Evolutionary conservation across 2,888 invertebrate genomes (phyloP), one percentile per base, ranked within the genome.

Genomic region (Ferdinandea cuprea): DNA sequence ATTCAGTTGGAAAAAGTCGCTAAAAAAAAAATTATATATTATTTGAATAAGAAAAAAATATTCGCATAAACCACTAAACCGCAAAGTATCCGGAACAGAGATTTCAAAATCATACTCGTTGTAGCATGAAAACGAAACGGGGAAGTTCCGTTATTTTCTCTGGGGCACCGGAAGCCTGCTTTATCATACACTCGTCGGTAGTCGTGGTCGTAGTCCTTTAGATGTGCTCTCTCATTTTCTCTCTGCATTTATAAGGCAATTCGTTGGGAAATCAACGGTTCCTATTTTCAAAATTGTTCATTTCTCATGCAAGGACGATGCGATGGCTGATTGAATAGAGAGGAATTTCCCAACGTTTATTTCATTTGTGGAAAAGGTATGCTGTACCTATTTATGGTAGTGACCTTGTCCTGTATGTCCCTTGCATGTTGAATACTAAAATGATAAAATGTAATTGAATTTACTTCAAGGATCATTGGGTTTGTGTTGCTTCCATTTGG

Each of bases 401-500:
- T 3, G 13, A 3, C 17, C 21, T 17, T 50, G 15, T 50, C 30
- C 13, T 11, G 19, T 32, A 8, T 40, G 42, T 21, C 7, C 5
- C 9, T 52, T 9, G 52, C 40, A 21, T 7, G 17, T 58, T 48
- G 37, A 59, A 59, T 50, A 19, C 63, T 17, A 50, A 37, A 40
- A 48, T 59, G 58, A 58, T 59, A 48, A 40, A 69, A 48, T 61
- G 50, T 61, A 71, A 61, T 52, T 61, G 50, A 71, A 71, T 61
- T 30, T 37, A 59, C 17, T 71, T 71, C 59, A 71, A 61, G 71
- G 71, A 52, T 61, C 71, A 61, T 71, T 71, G 71, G 71, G 50
- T 59, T 59, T 21, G 32, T 42, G 40, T 48, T 19, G 40, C 28
- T 40, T 42, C 15, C n/a, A 42, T 59, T 42, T 17, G 59, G 25